Evolutionary conservation across 2,888 invertebrate genomes (phyloP).

Genomic region (Dasysyrphus albostriatus): DNA sequence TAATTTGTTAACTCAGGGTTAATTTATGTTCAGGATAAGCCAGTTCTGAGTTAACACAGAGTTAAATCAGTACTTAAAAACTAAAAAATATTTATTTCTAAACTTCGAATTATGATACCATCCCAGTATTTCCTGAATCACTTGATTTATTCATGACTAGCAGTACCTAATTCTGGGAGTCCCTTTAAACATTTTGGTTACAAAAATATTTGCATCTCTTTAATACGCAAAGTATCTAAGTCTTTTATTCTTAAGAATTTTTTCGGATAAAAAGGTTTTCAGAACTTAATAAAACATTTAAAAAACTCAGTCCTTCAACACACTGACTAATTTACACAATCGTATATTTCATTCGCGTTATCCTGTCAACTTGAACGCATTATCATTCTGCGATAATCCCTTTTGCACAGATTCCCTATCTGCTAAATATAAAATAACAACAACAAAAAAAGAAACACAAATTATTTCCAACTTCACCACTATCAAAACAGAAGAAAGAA

Average conservation of each 20-base stretch:
- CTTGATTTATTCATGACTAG: no score
- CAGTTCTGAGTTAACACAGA: no score
- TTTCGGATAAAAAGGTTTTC: neutral
- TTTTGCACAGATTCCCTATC: constrained; percentile 65
- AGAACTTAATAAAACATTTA: neutral
- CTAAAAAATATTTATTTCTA: no score
- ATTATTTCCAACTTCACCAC: constrained; percentile 10
- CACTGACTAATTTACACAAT: constrained; percentile 36
- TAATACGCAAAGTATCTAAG: neutral
- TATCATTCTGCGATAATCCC: constrained; percentile 64
- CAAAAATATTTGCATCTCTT: neutral
- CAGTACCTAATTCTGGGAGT: no score
- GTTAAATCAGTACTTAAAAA: no score
- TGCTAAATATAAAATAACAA: constrained; percentile 45
- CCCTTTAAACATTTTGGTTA: neutral
- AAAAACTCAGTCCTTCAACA: neutral
- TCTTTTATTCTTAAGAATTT: neutral
- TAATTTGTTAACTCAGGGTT: no score
- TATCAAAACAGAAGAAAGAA: constrained; percentile 33
- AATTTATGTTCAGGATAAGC: no score
- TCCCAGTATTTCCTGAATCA: no score
- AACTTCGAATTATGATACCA: no score
- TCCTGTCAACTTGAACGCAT: constrained; percentile 56
- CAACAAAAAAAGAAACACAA: constrained; percentile 38
- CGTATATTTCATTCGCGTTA: constrained; percentile 51